Base-by-base conservation (phyloP, 2,888 invertebrate species). In the Eudemis profundana region DNA sequence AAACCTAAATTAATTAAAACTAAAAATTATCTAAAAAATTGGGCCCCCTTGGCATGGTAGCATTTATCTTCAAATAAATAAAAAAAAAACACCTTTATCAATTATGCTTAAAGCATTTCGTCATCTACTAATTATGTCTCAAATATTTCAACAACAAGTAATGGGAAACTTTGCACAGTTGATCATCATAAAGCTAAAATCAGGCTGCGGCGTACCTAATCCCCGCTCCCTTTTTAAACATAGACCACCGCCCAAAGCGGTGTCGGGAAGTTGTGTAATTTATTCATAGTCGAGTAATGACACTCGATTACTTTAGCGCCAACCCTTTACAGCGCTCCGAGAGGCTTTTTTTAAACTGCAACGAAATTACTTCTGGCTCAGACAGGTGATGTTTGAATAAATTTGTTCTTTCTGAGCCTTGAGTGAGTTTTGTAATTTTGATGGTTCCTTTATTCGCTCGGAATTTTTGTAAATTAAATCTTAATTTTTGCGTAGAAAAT, bases 201-300 rank as follows among this genome's bases (percentile, higher is more conserved):
- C 17, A 15, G 10, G n/a, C 14, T 15, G 12, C 44, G 8, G 8
- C 7, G n/a, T n/a, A n/a, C 10, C 54, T 33, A 8, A 47, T 21
- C 42, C 15, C 19, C 54, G 66, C 54, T 27, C 1, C 7, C 33
- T 71, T 74, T 73, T 56, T 8, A 72, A 23, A 49, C 74, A 79
- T 77, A 69, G 4, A 51, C 80, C 79, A 72, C 66, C 60, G 33
- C 56, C 72, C 77, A 78, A 79, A 82, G 82, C 77, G 78, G 74
- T 75, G 78, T 81, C 78, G 81, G 81, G 76, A 83, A 86, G 83
- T 86, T 83, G 80, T 78, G 85, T 90, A 91, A 91, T 90, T 90
- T 91, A 91, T 91, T 90, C 91, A 90, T 91, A 91, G 91, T 87
- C 89, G 78, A 85, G 87, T 91, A 90, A 90, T 91, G 91, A 90